Base-by-base conservation (phyloP, 2,888 invertebrate species). In the Andrena flavipes region DNA sequence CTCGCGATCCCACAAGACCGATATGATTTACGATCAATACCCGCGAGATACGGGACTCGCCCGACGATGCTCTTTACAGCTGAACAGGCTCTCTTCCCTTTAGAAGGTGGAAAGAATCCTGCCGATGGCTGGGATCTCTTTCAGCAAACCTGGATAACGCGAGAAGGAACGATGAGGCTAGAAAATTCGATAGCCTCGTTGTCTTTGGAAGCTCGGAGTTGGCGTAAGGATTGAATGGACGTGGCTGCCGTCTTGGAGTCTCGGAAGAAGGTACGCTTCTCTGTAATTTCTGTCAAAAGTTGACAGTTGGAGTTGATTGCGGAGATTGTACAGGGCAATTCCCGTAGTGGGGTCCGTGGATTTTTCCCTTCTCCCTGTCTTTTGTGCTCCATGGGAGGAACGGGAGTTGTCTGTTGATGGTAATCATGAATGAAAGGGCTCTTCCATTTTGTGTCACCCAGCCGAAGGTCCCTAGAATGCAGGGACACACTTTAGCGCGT, bases 21-120 rank as follows among this genome's bases (percentile, higher is more conserved):
- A 72, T 54, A 82, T 81, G 78, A 82, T 84, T 82, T 79, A 62
- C 77, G 71, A 68, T 82, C 76, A 29, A 84, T 75, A 68, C 68
- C 23, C 65, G 35, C 77, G 63, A 56, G 33, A 48, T 48, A 64
- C 70, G 68, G 30, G n/a, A 26, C 23, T 4, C 30, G 16, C 54
- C 59, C 10, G 51, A 5, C 59, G 23, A 35, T 20, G 42, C 42
- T 56, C 13, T n/a, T 30, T 33, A 26, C 20, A 5, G 35, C 16
- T 49, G 30, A 29, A 13, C 16, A 13, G 42, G 16, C 13, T 51
- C 13, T 51, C 6, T 20, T 20, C 49, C n/a, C 51, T 51, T 51
- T 51, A n/a, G 54, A 26, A 10, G 2, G 3, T 0, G 35, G 10
- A 35, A 54, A 54, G n/a, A 10, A 13, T 23, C 10, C 56, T 56